Conservation (phyloP, 2,797 vertebrate genomes). For the Hemibagrus guttatus region DNA sequence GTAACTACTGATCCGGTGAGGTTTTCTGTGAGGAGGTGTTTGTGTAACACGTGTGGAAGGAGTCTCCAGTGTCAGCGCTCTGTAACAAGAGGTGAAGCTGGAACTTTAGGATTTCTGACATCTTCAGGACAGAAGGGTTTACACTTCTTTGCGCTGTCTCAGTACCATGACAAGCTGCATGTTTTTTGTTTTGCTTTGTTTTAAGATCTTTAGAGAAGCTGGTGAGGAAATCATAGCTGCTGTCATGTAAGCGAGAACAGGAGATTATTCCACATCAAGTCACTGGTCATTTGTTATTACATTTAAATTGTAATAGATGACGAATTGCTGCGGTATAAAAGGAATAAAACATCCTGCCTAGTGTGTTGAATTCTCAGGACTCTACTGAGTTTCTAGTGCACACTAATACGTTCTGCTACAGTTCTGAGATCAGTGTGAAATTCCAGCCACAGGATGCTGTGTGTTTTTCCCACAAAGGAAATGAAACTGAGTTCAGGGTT, state of each 20-base stretch:
- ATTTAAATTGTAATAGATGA: neutral
- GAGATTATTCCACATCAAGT: too few relatives aligned
- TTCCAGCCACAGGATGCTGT: neutral
- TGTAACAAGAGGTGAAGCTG: neutral
- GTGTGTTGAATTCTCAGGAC: neutral
- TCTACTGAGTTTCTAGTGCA: too few relatives aligned
- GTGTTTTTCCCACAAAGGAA: conserved; percentile 22
- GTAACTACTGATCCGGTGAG: neutral
- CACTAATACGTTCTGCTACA: neutral
- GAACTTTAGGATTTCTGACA: too few relatives aligned
- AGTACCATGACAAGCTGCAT: neutral
- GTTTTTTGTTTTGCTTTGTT: neutral
- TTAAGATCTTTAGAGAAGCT: neutral
- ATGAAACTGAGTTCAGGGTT: conserved; percentile 1
- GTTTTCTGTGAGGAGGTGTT: neutral
- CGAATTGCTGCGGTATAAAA: neutral
- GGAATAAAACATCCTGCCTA: neutral
- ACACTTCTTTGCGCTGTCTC: neutral
- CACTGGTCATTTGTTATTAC: neutral
- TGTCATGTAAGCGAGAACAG: too few relatives aligned
- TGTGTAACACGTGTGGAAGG: neutral
- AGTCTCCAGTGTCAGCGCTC: neutral
- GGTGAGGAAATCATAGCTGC: too few relatives aligned
- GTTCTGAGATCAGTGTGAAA: neutral
- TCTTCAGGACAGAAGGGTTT: neutral